A percentile compares a stretch with the other conserved stretches of the same genome.
phyloP scores from a whole-genome alignment of 2,797 vertebrate genomes.

The Chiroxiphia lanceolata region DNA sequence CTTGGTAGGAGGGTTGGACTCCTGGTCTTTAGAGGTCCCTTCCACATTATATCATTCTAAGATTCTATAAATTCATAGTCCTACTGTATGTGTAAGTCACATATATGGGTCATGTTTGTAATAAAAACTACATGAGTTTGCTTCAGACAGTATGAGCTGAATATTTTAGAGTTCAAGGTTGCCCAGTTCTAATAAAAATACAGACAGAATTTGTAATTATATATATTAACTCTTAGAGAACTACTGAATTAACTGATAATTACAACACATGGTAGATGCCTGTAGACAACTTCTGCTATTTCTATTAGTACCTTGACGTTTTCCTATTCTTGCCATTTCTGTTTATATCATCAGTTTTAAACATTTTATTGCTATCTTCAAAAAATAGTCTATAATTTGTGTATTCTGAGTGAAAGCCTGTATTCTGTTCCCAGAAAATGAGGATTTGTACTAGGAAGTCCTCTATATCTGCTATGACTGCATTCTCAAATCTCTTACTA shows the following conservation, averaged over 20 bases:
- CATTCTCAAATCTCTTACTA: neutral
- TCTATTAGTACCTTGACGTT: neutral
- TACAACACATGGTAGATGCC: neutral
- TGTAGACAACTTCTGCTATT: neutral
- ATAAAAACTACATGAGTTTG: neutral
- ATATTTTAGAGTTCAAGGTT: neutral
- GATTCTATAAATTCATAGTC: neutral
- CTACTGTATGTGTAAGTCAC: neutral
- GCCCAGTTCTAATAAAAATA: neutral
- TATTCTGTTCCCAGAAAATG: neutral
- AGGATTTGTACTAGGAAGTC: neutral
- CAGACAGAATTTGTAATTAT: neutral
- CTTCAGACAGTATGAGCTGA: neutral
- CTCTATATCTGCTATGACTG: neutral
- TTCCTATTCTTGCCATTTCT: neutral
- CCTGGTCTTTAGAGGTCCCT: neutral
- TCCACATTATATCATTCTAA: neutral
- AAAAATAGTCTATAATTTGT: neutral
- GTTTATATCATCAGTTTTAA: neutral
- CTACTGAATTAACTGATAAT: neutral
- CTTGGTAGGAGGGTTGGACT: fast-evolving
- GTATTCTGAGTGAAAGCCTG: neutral
- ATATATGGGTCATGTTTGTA: fast-evolving
- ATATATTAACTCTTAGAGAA: neutral
- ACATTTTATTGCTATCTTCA: neutral